A percentile compares a stretch with the other conserved stretches of the same genome.
phyloP scores from a whole-genome alignment of 2,113 vertebrate genomes.

The Salvelinus namaycush region DNA sequence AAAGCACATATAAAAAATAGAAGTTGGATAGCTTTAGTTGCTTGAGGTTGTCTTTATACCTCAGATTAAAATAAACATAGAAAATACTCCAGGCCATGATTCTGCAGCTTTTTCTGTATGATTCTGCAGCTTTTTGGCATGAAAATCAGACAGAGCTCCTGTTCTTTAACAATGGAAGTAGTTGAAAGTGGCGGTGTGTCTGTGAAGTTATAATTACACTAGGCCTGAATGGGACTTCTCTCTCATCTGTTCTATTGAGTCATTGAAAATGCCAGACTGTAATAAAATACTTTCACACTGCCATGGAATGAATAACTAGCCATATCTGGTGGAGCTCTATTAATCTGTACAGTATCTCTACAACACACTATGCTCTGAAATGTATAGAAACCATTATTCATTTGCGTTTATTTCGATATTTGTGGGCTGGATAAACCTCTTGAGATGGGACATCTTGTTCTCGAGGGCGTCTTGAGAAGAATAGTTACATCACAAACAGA shows the following conservation, averaged over 20 bases:
- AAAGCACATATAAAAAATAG: slow-evolving; percentile 1
- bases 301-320: slow-evolving; percentile 9
- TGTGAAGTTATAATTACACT: slow-evolving; percentile 18
- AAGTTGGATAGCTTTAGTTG: neutral
- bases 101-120: neutral
- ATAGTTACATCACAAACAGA: slow-evolving; percentile 5
- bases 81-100: neutral
- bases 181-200: neutral
- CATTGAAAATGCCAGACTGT: slow-evolving; percentile 26
- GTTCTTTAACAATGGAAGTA: neutral
- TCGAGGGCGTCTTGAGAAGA: neutral
- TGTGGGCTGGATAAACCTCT: neutral
- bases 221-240: slow-evolving; percentile 7
- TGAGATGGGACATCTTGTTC: neutral
- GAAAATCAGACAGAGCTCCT: neutral
- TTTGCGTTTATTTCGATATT: neutral
- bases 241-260: slow-evolving; percentile 29
- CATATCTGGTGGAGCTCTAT: neutral
- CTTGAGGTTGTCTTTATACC: neutral
- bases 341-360: neutral
- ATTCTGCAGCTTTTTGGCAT: neutral
- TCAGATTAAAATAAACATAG: neutral
- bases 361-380: neutral
- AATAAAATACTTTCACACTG: slow-evolving; percentile 21
- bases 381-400: neutral